Evolutionary conservation across 1,140 invertebrate genomes (phyloP), one percentile per base, ranked within the genome.

Genomic region (Pseudoatta argentina): DNA sequence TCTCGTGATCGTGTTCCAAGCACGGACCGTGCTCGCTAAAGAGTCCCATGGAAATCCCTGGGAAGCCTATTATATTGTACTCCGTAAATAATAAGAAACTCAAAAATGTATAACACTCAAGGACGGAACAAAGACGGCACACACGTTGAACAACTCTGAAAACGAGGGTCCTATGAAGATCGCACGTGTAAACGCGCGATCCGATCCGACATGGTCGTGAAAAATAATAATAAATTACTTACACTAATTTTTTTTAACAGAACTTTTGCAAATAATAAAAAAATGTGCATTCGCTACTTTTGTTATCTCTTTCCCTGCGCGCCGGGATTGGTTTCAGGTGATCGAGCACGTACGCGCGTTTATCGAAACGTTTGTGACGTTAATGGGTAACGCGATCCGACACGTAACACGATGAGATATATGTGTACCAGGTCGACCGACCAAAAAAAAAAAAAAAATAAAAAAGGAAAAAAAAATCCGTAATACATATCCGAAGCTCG

Each of bases 1-100:
- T 95, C 91, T 98, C 97, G 92, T 98, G 97, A 94, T 98, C 97
- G 93, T 99, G 98, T 77, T 98, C 97, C 85, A 97, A 95, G 94
- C 98, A 99, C 0, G 98, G 97, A 6, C 96, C 96, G 88, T 95
- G 94, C 39, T 95, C 93, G 76, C 94, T 95, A 92, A 96, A 96
- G 87, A 96, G 92, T 87, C 94, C 94, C 90, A 93, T 93, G n/a
- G 96, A 97, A 78, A 96, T 96, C 87, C 96, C 96, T 81, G 96
- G 96, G 93, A 97, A 97, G 88, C 93, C 93, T 93, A 93, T 93
- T 92, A 93, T 93, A 90, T 93, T 92, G 91, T 91, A 93, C 75
- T 79, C 90, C 86, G 78, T 91, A 92, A 92, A 91, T 91, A 75
- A 86, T 90, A 92, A 90, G 90, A 85, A 92, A 92, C 85, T 90